Percentiles rank a stretch among this genome's conserved stretches.
phyloP scores from a whole-genome alignment of 1,140 invertebrate species.

The Drosophila kikkawai region DNA sequence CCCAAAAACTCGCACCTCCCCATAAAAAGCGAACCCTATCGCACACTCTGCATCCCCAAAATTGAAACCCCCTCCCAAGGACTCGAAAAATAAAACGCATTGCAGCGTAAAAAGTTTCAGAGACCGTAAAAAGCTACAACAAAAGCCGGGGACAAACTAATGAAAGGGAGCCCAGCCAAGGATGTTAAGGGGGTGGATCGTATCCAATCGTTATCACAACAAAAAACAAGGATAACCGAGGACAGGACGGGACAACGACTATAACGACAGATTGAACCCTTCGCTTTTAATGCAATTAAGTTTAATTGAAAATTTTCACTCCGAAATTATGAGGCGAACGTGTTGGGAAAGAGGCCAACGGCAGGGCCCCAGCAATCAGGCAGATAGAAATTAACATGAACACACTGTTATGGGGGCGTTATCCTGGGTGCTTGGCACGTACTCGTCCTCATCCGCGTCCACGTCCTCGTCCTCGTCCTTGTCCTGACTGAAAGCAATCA shows the following conservation, averaged over 20 bases:
- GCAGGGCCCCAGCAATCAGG: conserved; percentile 64
- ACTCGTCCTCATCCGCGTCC: conserved; percentile 32
- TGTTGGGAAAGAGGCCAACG: conserved; percentile 47
- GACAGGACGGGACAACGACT: conserved; percentile 38
- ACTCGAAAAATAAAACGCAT: conserved; percentile 47
- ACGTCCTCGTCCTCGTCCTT: not conserved
- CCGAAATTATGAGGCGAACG: conserved; percentile 80
- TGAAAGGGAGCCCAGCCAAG: conserved; percentile 15
- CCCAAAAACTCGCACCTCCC: conserved; percentile 10
- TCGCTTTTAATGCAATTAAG: conserved; percentile 84
- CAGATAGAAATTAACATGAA: conserved; percentile 81
- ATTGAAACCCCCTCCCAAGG: not conserved
- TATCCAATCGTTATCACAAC: conserved; percentile 29
- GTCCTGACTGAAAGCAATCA: conserved; percentile 72
- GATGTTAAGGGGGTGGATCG: not conserved
- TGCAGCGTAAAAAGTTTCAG: conserved; percentile 71
- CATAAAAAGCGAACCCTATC: not conserved
- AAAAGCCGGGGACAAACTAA: conserved; percentile 55
- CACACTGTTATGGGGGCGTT: conserved; percentile 49
- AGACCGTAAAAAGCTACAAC: conserved; percentile 67
- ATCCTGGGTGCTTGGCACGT: conserved; percentile 72
- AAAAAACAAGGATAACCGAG: conserved; percentile 36
- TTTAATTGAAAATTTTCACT: conserved; percentile 84
- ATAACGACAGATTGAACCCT: conserved; percentile 83
- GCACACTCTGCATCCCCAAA: not conserved